Evolutionary conservation across 2,113 vertebrate species (phyloP), one percentile per base, ranked within the genome.

Genomic region (Lates calcarifer): DNA sequence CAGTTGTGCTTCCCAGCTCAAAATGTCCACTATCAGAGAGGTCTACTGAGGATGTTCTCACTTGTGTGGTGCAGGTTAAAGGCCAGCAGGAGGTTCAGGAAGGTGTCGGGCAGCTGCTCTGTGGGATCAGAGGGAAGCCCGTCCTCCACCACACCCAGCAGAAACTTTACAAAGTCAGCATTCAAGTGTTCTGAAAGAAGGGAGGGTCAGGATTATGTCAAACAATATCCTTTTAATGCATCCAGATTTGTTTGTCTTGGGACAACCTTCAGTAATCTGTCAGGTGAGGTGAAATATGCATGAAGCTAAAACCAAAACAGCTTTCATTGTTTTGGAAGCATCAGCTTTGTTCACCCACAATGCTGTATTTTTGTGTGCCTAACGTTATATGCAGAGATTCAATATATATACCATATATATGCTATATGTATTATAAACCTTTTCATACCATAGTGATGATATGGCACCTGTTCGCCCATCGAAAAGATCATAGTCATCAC

Each of bases 401-500:
- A 65, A 24, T 62, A 65, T 8, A 10, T 2, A n/a, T 1, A 39
- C 1, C 43, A 5, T 13, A 24, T 6, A 15, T 13, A 35, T 57
- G 1, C 49, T 37, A n/a, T 26, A 9, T 29, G 45, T 15, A 26
- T 33, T n/a, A 31, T 15, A 22, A 45, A n/a, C 39, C 6, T 3
- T 0, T 4, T 26, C 89, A 91, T 95, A 99, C 98, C 98, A 0
- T 99, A 99, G 93, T 99, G 98, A 82, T 97, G 97, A 69, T 98
- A 99, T 14, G 98, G 98, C 73, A 99, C 94, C 43, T 98, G 97
- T 86, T 99, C 98, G 14, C 98, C 98, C 97, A 97, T 99, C 49
- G 96, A 98, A 94, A 99, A 98, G 79, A 99, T 96, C 98, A 99
- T 99, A n/a, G 97, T 96, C 58, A 99, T 94, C 20, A 99, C 95